These are phyloP conservation scores for Bos taurus DNA, from an alignment of 2,113 vertebrate species.

Conservation along the genomic window ARS-UCD2.0 NC_037337.1:62296001-62296500, in stretches of 20 bases:
- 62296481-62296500: conserved; percentile 17
- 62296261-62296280: background rate
- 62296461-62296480: conserved; percentile 41
- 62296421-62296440: conserved; percentile 18
- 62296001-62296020: background rate
- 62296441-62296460: conserved; percentile 53
- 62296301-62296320: background rate
- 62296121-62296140: background rate
- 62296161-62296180: background rate
- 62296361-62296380: conserved; percentile 4
- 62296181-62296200: background rate
- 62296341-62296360: conserved; percentile 25
- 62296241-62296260: background rate
- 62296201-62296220: background rate
- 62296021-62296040: background rate
- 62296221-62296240: background rate
- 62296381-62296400: conserved; percentile 65
- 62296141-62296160: background rate
- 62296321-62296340: conserved; percentile 15
- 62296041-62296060: background rate
- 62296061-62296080: background rate
- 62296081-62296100: background rate
- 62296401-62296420: conserved; percentile 11
- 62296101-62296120: background rate
- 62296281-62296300: conserved; percentile 1